Conservation (phyloP, 1,140 invertebrate species). For the Thaumetopoea pityocampa region DNA sequence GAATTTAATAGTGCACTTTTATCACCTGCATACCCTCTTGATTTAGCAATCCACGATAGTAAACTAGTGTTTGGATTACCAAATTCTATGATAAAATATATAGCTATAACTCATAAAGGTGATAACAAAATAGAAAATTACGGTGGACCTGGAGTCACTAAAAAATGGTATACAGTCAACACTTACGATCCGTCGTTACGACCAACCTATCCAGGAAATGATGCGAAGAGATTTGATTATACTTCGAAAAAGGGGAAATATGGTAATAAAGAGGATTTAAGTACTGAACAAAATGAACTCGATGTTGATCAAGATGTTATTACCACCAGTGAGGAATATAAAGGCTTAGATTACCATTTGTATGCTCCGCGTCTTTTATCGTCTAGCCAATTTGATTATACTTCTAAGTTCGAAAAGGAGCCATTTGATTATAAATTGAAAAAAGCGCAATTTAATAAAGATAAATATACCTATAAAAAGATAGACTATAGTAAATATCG, state of each 20-base stretch:
- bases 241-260: conserved; percentile 32
- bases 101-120: conserved; percentile 50
- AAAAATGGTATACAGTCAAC: conserved; percentile 18
- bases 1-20: conserved; percentile 51
- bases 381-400: not conserved
- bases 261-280: conserved; percentile 4
- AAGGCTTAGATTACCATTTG: not conserved
- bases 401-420: not conserved
- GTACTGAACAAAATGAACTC: not conserved
- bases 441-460: conserved; percentile 4
- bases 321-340: not conserved
- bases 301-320: not conserved
- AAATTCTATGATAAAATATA: conserved; percentile 55
- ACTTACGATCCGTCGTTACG: conserved; percentile 18
- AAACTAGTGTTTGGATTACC: conserved; percentile 48
- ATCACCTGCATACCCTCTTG: conserved; percentile 56
- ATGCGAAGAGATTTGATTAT: conserved; percentile 39
- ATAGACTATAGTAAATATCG: conserved; percentile 11
- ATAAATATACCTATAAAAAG: conserved; percentile 25
- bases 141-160: conserved; percentile 24
- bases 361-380: not conserved
- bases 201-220: conserved; percentile 27
- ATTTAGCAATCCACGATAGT: conserved; percentile 44
- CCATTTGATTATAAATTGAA: conserved; percentile 1
- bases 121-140: conserved; percentile 34